phyloP scores from a whole-genome alignment of 2,888 invertebrate species.

The Cantharis rufa region DNA sequence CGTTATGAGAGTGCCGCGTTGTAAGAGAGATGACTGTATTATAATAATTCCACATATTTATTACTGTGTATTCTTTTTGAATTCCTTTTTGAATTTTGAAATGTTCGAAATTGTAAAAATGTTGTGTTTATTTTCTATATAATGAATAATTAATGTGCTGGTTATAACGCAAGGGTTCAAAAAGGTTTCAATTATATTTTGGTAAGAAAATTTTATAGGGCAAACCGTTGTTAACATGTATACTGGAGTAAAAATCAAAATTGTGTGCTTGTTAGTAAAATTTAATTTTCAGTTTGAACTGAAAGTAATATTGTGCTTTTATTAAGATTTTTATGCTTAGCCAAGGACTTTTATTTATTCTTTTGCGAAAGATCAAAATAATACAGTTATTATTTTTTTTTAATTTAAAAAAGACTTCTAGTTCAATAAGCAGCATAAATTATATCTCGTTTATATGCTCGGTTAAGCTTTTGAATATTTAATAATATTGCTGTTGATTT shows the following conservation, averaged over 20 bases:
- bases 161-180: background rate
- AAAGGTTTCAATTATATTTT: background rate
- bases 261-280: background rate
- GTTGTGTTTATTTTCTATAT: no score
- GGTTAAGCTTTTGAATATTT: background rate
- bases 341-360: background rate
- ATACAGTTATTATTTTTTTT: background rate
- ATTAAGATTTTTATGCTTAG: background rate
- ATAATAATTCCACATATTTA: no score
- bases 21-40: no score
- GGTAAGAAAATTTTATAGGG: background rate
- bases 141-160: background rate
- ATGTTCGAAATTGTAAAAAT: no score
- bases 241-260: background rate
- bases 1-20: no score
- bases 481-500: background rate
- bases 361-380: background rate
- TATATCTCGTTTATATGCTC: background rate
- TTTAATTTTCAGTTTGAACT: background rate
- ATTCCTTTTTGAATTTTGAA: no score
- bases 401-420: background rate
- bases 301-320: background rate
- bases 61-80: no score
- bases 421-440: background rate
- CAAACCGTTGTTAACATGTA: background rate